These are phyloP conservation scores for Pristiophorus japonicus DNA, from an alignment of 2,113 vertebrate species.

Conservation along the genomic window DNA sequence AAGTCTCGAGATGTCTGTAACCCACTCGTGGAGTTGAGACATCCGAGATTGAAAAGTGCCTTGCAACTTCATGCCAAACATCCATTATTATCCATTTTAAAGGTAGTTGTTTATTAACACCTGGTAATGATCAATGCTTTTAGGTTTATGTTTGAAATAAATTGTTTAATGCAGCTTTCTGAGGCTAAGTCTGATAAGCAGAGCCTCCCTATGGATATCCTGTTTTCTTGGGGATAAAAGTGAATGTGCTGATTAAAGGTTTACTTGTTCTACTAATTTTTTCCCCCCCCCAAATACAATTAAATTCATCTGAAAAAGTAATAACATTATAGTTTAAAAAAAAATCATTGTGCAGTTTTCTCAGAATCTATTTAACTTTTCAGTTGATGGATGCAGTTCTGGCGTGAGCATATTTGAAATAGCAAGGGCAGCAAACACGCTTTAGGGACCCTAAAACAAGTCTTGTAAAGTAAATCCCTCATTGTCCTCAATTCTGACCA, in stretches of 20 bases:
- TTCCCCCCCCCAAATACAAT: background rate
- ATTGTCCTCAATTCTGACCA: background rate
- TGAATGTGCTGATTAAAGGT: background rate
- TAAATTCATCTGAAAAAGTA: background rate
- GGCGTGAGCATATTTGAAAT: background rate
- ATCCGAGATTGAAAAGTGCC: background rate
- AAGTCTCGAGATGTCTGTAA: background rate
- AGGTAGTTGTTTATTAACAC: slow-evolving; percentile 14
- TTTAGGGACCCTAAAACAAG: background rate
- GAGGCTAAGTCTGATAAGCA: background rate
- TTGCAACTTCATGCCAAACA: background rate
- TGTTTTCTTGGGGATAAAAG: background rate
- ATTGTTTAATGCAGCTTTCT: background rate
- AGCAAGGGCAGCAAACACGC: background rate
- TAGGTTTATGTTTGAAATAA: background rate
- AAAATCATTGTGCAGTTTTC: background rate
- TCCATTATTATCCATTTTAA: background rate
- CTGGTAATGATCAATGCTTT: background rate
- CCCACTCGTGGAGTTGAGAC: background rate
- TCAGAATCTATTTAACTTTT: background rate
- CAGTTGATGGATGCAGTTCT: background rate
- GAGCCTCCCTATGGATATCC: background rate
- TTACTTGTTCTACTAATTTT: background rate
- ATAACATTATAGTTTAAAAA: background rate
- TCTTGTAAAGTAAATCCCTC: background rate